A percentile compares a stretch with the other conserved stretches of the same genome.
These are phyloP conservation scores for Stomorhina lunata DNA, from an alignment of 2,888 invertebrate species.

Conservation along the genomic window DNA sequence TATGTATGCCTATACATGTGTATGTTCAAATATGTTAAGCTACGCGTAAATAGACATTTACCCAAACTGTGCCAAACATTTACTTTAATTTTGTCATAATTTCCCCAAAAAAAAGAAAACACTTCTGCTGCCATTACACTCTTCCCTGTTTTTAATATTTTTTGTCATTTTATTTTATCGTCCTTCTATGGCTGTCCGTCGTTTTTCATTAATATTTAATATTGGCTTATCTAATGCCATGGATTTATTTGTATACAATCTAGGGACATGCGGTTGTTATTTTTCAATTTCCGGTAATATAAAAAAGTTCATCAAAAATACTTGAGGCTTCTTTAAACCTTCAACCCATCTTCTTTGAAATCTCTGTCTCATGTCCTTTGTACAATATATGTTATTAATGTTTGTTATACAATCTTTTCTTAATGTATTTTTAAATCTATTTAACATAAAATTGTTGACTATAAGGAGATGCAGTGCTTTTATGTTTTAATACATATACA, in stretches of 20 bases:
- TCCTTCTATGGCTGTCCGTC: background rate
- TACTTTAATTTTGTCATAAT: background rate
- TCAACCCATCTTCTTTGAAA: background rate
- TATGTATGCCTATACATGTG: no score
- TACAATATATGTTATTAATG: background rate
- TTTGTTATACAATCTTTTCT: background rate
- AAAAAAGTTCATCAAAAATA: background rate
- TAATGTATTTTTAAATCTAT: slow-evolving; percentile 35
- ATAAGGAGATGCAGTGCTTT: no score
- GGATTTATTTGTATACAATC: slow-evolving; percentile 19
- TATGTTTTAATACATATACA: background rate
- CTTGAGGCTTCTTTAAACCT: background rate
- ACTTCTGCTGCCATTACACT: background rate
- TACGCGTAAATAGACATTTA: no score
- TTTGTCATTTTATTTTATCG: background rate
- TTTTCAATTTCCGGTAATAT: slow-evolving; percentile 39
- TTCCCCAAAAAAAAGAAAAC: background rate
- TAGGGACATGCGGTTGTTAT: background rate
- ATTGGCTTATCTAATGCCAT: slow-evolving; percentile 23
- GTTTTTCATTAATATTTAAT: no score
- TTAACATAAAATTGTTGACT: background rate
- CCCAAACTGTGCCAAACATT: slow-evolving; percentile 15
- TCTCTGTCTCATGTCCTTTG: background rate
- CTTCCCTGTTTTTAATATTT: background rate
- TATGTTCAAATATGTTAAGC: no score